Evolutionary conservation across 2,888 invertebrate genomes (phyloP).

Genomic region (Himalopsyche japonica): DNA sequence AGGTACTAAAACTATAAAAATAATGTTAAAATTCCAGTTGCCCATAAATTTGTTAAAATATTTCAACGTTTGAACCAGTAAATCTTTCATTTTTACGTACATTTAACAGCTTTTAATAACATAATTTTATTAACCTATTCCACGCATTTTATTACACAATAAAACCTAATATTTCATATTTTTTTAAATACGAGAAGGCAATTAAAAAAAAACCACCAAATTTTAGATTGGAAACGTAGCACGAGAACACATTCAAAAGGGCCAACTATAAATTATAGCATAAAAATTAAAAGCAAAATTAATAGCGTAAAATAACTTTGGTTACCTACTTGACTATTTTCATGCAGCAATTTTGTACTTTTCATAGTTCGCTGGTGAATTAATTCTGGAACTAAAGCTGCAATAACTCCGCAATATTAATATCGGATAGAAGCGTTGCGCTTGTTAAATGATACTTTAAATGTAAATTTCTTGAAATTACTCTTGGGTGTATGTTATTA

Average conservation of each 20-base stretch:
- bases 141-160: constrained; percentile 5
- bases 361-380: neutral
- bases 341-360: constrained; percentile 5
- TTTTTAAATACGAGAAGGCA: neutral
- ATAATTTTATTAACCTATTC: constrained; percentile 2
- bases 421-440: constrained; percentile 10
- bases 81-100: neutral
- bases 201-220: neutral
- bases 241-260: neutral
- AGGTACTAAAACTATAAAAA: neutral
- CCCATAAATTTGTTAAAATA: neutral
- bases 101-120: neutral
- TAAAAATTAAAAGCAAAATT: constrained; percentile 5
- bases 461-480: constrained; percentile 34
- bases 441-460: constrained; percentile 32
- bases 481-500: constrained; percentile 24
- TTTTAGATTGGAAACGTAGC: neutral
- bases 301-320: neutral
- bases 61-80: neutral
- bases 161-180: neutral
- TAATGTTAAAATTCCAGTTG: neutral
- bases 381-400: neutral
- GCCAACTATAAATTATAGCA: constrained; percentile 9
- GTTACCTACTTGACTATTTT: constrained; percentile 2
- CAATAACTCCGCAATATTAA: constrained; percentile 22